Base-by-base conservation (phyloP, 2,797 vertebrate species). In the Potorous gilbertii region DNA sequence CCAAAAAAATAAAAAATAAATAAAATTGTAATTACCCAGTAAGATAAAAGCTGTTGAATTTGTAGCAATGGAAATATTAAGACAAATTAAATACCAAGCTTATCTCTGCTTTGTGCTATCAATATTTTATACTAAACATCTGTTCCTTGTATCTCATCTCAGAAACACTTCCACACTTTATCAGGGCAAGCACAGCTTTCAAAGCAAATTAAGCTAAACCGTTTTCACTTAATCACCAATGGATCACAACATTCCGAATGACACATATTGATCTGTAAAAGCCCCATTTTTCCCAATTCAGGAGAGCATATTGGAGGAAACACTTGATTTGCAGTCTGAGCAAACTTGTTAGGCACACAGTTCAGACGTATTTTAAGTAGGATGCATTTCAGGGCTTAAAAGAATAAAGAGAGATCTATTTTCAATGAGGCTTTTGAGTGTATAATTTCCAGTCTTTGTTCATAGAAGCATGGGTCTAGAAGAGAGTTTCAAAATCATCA, bases 81-180 rank as follows among this genome's bases (percentile, higher is more conserved):
- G 97, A 98, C 98, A 98, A 98, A 98, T 98, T 98, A 98, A 98
- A 98, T 97, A 97, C 96, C 90, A 96, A 97, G 97, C 97, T 98
- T 98, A 98, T 98, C 97, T 98, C 94, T 96, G 92, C 74, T 97
- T 95, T 93, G 93, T 97, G 96, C 97, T 98, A 98, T 98, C 97
- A 98, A 97, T 98, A 97, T 98, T 98, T 98, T 98, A 98, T 98
- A 97, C 97, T 96, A 97, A 98, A 98, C 97, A 98, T 98, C 98
- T 98, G 97, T 98, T 98, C 96, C 96, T 96, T 98, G 97, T 98
- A 98, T 98, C 97, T 98, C 98, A 98, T 98, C 98, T 98, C 96
- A 98, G 96, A 98, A 98, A 98, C 89, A 96, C 96, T 98, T 98
- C 98, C 96, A 96, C 94, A 95, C 96, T 98, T 98, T 98, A 98